Evolutionary conservation across 2,888 invertebrate genomes (phyloP).

Genomic region (Athripsodes cinereus): DNA sequence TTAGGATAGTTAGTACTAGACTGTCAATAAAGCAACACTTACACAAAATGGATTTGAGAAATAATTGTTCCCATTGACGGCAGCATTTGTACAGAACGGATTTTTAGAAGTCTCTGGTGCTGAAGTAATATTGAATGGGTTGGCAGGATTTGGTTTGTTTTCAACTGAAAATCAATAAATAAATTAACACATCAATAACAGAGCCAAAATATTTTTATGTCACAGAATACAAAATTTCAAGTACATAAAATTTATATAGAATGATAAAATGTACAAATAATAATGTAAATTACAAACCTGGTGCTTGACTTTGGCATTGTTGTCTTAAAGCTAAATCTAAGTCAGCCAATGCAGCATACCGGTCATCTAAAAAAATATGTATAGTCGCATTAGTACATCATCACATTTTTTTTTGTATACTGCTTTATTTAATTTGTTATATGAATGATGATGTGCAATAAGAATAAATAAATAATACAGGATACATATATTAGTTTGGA

Average conservation of each 20-base stretch:
- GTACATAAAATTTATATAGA: no score
- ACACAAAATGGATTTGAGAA: slow-evolving; percentile 25
- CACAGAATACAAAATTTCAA: no score
- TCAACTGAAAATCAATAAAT: slow-evolving; percentile 41
- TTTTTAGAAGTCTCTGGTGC: slow-evolving; percentile 38
- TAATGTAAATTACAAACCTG: slow-evolving; percentile 34
- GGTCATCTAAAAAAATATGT: slow-evolving; percentile 60
- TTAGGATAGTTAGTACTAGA: neutral
- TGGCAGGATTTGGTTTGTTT: slow-evolving; percentile 26
- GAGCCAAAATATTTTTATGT: no score
- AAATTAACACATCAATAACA: slow-evolving; percentile 5
- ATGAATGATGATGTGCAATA: no score
- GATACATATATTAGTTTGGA: no score
- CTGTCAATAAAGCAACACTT: no score
- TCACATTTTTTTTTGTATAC: no score
- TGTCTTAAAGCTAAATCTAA: slow-evolving; percentile 71
- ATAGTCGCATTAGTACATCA: no score
- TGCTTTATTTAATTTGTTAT: no score
- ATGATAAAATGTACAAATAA: no score
- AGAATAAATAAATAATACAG: no score
- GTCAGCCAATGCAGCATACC: slow-evolving; percentile 93
- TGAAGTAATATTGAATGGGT: slow-evolving; percentile 24
- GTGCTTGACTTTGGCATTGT: slow-evolving; percentile 45
- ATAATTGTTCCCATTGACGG: slow-evolving; percentile 21
- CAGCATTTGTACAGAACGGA: slow-evolving; percentile 42